Evolutionary conservation across 1,140 invertebrate species (phyloP).

Genomic region (Parasteatoda tepidariorum): DNA sequence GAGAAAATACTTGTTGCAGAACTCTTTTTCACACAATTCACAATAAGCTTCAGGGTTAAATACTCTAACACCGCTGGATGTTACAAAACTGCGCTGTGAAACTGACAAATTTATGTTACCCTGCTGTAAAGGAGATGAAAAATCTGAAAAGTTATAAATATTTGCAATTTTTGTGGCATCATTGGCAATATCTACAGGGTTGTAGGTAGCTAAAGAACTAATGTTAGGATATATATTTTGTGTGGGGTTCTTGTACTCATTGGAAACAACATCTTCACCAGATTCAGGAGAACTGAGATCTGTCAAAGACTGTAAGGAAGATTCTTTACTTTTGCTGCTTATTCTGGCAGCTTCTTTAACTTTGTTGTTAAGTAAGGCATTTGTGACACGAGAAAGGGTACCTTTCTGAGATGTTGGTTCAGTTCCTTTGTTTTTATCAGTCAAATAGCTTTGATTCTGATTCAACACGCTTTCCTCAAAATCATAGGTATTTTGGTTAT

Average conservation of each 20-base stretch:
- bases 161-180: slow-evolving; percentile 19
- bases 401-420: slow-evolving; percentile 64
- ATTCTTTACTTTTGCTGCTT: slow-evolving; percentile 44
- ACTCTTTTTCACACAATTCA: slow-evolving; percentile 71
- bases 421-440: slow-evolving; percentile 46
- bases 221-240: slow-evolving; percentile 32
- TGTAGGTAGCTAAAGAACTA: slow-evolving; percentile 31
- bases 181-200: slow-evolving; percentile 34
- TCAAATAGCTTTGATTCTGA: slow-evolving; percentile 14
- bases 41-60: slow-evolving; percentile 96
- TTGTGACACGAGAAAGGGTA: slow-evolving; percentile 63
- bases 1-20: slow-evolving; percentile 98
- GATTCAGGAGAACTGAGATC: slow-evolving; percentile 53
- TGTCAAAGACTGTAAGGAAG: slow-evolving; percentile 34
- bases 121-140: slow-evolving; percentile 28
- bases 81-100: slow-evolving; percentile 52
- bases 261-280: slow-evolving; percentile 13
- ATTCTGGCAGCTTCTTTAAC: slow-evolving; percentile 31
- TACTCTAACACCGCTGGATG: slow-evolving; percentile 75
- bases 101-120: slow-evolving; percentile 31
- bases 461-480: slow-evolving; percentile 27
- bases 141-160: slow-evolving; percentile 18
- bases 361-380: slow-evolving; percentile 50
- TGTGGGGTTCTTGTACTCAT: slow-evolving; percentile 37
- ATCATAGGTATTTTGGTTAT: background rate